Evolutionary conservation across 2,797 vertebrate genomes (phyloP), one percentile per base, ranked within the genome.

Genomic region (Kryptolebias ocellatus): DNA sequence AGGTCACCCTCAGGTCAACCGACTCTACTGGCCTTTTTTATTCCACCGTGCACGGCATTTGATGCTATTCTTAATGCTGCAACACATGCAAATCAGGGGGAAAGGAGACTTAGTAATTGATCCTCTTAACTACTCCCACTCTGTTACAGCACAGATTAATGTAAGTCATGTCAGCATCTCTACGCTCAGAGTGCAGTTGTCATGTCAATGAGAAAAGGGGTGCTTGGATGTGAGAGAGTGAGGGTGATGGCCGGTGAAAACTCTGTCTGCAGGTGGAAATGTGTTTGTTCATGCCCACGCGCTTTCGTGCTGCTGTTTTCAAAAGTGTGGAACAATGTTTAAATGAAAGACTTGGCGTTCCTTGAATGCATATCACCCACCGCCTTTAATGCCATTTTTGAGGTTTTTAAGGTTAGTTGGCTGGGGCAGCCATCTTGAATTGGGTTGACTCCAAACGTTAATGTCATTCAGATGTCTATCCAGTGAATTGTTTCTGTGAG

Each of bases 111-210:
- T 53, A 82, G 74, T 86, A 90, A 90, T 78, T 89, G 84, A 92
- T 89, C 88, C 83, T 79, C 80, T 86, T 89, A 88, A 88, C 78
- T 78, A 82, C 86, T 87, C 86, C 85, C 74, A 87, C 87, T 90
- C 86, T 87, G 84, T 91, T 91, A 92, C 76, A 83, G 70, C 55
- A 51, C 11, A 85, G 86, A 85, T 92, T 89, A 92, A 91, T 88
- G 80, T 66, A 73, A 86, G 72, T 76, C 79, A 86, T 77, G 72
- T 80, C 70, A 80, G 83, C 78, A 70, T 84, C 73, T 63, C 47
- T 31, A 1, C 0, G 1, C 59, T 84, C 62, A 64, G 67, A 74
- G 58, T 55, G 49, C 67, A 72, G 78, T 84, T 56, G 61, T 44
- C 52, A 28, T 60, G 68, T 76, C 46, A 17, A 11, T 17, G 52